These are phyloP conservation scores for Macaca nemestrina DNA, from an alignment of 2,113 vertebrate species.

Conservation along the genomic window DNA sequence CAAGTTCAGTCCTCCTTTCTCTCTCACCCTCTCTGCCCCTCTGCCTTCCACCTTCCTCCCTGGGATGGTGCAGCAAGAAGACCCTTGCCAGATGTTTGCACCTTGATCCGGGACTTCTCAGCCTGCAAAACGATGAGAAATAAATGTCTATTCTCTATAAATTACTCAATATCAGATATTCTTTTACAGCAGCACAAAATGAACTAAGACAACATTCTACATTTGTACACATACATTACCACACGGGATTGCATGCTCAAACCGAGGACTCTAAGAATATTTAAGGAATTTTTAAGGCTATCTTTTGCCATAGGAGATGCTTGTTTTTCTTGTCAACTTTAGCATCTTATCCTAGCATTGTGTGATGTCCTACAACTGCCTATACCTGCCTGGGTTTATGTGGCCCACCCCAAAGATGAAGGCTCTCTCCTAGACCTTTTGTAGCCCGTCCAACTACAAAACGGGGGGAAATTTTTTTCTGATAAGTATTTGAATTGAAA, in stretches of 20 bases:
- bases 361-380: accelerated
- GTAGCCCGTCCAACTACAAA: too few species aligned
- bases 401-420: neutral
- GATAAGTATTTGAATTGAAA: neutral
- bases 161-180: neutral
- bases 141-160: neutral
- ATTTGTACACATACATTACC: accelerated
- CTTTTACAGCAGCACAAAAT: neutral
- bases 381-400: neutral
- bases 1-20: accelerated
- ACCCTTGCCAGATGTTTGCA: neutral
- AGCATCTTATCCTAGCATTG: accelerated
- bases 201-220: neutral
- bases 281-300: neutral
- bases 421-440: neutral
- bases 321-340: too few species aligned
- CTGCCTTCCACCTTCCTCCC: neutral
- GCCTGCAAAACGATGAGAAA: neutral
- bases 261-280: accelerated
- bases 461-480: too few species aligned
- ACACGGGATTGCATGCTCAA: neutral
- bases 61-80: neutral
- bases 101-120: neutral
- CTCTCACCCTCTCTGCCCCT: neutral
- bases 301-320: neutral